phyloP scores from a whole-genome alignment of 2,888 invertebrate genomes.

The Chironomus riparius region DNA sequence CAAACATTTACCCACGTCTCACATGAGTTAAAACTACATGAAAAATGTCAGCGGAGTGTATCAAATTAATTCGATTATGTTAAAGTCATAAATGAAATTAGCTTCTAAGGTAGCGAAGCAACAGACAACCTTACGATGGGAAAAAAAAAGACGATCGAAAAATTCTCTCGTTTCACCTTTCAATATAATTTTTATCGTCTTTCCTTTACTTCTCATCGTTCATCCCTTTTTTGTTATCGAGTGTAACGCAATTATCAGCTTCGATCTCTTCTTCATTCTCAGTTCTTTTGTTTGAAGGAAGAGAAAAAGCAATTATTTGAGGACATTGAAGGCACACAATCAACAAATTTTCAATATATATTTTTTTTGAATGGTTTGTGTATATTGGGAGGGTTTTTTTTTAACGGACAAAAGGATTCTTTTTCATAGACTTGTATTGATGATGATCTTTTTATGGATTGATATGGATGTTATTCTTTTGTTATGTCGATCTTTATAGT shows the following conservation, averaged over 20 bases:
- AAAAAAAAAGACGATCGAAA: background rate
- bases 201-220: background rate
- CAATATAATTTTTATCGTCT: background rate
- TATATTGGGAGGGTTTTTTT: too few relatives aligned
- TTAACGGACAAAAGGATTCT: too few relatives aligned
- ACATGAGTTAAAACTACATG: background rate
- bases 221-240: background rate
- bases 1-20: background rate
- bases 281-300: background rate
- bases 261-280: background rate
- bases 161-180: background rate
- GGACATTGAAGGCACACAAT: too few relatives aligned
- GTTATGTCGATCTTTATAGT: too few relatives aligned
- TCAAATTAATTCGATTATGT: slow-evolving; percentile 27
- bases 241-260: background rate
- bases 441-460: too few relatives aligned
- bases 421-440: too few relatives aligned
- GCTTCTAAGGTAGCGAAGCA: slow-evolving; percentile 16
- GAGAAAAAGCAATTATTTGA: background rate
- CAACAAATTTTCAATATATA: too few relatives aligned
- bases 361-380: too few relatives aligned
- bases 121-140: background rate
- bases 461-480: too few relatives aligned
- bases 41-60: slow-evolving; percentile 21
- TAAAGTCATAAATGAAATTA: slow-evolving; percentile 19